Evolutionary conservation across 2,888 invertebrate genomes (phyloP), one percentile per base, ranked within the genome.

Genomic region (Rotaria sp.): DNA sequence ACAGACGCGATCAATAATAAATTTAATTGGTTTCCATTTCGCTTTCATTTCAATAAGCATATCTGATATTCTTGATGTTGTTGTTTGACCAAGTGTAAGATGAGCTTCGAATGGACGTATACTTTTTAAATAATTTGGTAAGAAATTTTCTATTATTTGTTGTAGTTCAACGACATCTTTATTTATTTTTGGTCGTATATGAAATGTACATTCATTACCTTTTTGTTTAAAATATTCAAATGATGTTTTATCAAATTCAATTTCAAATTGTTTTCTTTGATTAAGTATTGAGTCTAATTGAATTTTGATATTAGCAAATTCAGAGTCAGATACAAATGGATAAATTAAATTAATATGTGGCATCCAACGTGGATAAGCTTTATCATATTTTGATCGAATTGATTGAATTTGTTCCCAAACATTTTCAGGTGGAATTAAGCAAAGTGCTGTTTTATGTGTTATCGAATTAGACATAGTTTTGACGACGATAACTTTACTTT

Each of bases 81-180:
- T 52, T 26, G 48, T 57, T 55, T 86, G 86, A 59, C 87, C 87
- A n/a, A 87, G 86, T 24, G 87, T 86, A 13, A 87, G 45, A 74
- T 87, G 87, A 26, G 87, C 86, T 45, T 86, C 84, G 41, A 87
- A 87, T 50, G 75, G 75, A 18, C 35, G 26, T 67, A 18, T 15
- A 21, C 1, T 38, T 50, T 45, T 59, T 7, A 67, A 2, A 13
- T 18, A 21, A 10, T 45, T 85, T 30, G 50, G 50, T 38, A 84
- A 30, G 0, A 85, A 7, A n/a, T 59, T 52, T n/a, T 86, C 52
- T 21, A 87, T 74, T 11, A 24, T 41, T 30, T 74, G 8, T 85
- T 87, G 87, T 26, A 87, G 85, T 26, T 48, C 35, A 41, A 86
- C 5, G 21, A 86, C 74, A 30, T 38, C 4, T 18, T n/a, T 38